Percentiles rank a stretch among this genome's conserved stretches.
These are phyloP conservation scores for Tyrannus savana DNA, from an alignment of 2,113 vertebrate genomes.

Conservation along the genomic window DNA sequence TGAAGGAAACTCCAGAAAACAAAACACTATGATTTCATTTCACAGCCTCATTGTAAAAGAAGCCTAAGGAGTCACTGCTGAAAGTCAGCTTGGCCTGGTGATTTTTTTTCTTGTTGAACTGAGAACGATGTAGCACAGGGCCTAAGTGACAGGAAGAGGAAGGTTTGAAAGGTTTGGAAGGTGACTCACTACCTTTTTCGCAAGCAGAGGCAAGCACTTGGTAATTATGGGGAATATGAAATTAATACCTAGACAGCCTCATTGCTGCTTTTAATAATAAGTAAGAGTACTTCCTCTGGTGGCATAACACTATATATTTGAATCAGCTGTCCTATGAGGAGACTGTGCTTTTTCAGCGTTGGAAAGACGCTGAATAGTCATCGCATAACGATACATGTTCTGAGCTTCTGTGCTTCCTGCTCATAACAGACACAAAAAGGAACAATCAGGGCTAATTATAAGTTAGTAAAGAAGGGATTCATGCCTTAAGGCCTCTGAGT, in stretches of 20 bases:
- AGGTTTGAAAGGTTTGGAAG: neutral
- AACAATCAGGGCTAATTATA: neutral
- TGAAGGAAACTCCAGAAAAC: neutral
- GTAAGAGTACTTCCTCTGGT: neutral
- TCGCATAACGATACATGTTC: neutral
- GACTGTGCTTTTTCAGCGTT: neutral
- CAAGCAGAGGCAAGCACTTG: neutral
- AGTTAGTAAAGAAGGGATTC: slow-evolving; percentile 15
- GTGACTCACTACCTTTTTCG: neutral
- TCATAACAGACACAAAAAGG: neutral
- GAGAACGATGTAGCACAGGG: neutral
- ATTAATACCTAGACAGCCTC: slow-evolving; percentile 19
- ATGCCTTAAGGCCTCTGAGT: neutral
- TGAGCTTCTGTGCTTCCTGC: neutral
- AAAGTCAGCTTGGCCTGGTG: neutral
- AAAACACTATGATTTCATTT: neutral
- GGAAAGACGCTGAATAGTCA: neutral
- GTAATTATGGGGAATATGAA: slow-evolving; percentile 19
- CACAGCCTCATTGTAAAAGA: neutral
- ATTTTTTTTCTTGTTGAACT: neutral
- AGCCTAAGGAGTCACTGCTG: neutral
- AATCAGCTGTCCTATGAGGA: neutral
- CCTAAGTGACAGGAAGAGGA: neutral
- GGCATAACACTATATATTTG: neutral
- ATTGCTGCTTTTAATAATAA: slow-evolving; percentile 25